phyloP scores from a whole-genome alignment of 2,797 vertebrate genomes.

The Setipinna tenuifilis region DNA sequence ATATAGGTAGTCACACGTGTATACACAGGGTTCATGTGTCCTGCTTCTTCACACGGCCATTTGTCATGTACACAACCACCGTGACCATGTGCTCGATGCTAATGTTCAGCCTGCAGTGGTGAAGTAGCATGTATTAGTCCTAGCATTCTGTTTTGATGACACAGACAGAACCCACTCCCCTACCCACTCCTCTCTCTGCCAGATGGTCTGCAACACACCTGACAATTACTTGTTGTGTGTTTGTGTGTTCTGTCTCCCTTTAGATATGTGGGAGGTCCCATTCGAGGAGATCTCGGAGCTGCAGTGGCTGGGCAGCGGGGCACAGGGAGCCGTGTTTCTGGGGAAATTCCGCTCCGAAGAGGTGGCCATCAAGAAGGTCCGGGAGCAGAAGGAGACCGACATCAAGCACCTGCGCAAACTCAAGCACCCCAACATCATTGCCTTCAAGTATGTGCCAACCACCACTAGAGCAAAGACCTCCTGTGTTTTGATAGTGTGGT shows the following conservation, averaged over 20 bases:
- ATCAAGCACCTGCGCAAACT: slow-evolving; percentile 96
- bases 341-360: slow-evolving; percentile 95
- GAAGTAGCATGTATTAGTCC: too few relatives aligned
- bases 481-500: too few relatives aligned
- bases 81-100: too few relatives aligned
- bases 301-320: slow-evolving; percentile 97
- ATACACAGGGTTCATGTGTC: too few relatives aligned
- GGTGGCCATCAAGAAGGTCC: slow-evolving; percentile 98
- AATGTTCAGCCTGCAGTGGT: too few relatives aligned
- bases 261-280: slow-evolving; percentile 97
- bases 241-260: neutral
- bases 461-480: too few relatives aligned
- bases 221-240: too few relatives aligned
- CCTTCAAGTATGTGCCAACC: slow-evolving; percentile 85
- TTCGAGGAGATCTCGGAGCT: slow-evolving; percentile 98
- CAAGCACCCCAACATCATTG: slow-evolving; percentile 87
- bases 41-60: too few relatives aligned
- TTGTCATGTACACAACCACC: too few relatives aligned
- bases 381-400: slow-evolving; percentile 97
- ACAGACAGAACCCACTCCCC: too few relatives aligned
- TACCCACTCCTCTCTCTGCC: neutral
- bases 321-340: slow-evolving; percentile 95
- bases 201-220: too few relatives aligned
- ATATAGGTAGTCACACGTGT: too few relatives aligned
- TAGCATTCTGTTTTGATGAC: neutral